Conservation (phyloP, 2,888 invertebrate species). For the Drosophila siamana region DNA sequence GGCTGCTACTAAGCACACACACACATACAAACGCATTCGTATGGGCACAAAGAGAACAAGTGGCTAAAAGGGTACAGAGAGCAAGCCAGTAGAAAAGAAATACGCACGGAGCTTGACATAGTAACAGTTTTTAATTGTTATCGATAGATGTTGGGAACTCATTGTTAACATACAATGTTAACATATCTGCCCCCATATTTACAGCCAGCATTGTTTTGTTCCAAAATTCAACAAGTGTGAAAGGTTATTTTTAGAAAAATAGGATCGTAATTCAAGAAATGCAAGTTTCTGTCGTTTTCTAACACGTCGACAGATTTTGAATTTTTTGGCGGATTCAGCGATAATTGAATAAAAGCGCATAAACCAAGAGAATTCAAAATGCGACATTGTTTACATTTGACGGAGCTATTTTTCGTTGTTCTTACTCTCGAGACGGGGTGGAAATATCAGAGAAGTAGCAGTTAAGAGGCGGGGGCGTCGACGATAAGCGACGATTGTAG, state of each 20-base stretch:
- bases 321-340: conserved; percentile 26
- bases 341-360: conserved; percentile 14
- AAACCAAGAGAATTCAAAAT: conserved; percentile 33
- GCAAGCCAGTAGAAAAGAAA: conserved; percentile 2
- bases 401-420: conserved; percentile 13
- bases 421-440: conserved; percentile 9
- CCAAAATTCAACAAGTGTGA: conserved; percentile 66
- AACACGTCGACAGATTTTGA: conserved; percentile 44
- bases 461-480: conserved; percentile 37
- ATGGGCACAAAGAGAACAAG: conserved; percentile 43
- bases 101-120: conserved; percentile 37
- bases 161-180: not conserved
- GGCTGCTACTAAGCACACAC: conserved; percentile 22
- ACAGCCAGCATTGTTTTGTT: conserved; percentile 14
- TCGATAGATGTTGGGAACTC: not conserved
- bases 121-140: conserved; percentile 1
- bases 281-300: not conserved
- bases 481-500: conserved; percentile 71
- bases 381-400: conserved; percentile 54
- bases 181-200: conserved; percentile 1
- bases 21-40: conserved; percentile 9
- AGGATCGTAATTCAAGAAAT: not conserved
- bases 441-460: conserved; percentile 21
- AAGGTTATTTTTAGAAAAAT: conserved; percentile 3
- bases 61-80: conserved; percentile 37